Base-by-base conservation (phyloP, 2,888 invertebrate species). In the Meteorus colon region DNA sequence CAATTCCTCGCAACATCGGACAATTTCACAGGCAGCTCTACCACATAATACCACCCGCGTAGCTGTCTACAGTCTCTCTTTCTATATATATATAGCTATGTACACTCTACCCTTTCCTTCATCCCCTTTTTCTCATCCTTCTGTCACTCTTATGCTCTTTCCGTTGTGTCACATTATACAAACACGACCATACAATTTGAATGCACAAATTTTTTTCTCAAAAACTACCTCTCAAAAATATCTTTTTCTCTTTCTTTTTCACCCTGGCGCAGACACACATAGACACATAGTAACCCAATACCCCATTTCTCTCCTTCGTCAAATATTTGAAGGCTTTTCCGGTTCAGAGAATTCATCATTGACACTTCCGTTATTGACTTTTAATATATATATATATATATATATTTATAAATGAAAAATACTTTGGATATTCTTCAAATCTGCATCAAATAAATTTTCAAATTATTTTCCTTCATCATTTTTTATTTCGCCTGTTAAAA, bases 1-100 rank as follows among this genome's bases (percentile, higher is more conserved):
- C 71, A 55, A 77, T 69, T 77, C 66, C 71, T 76, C 78, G 73
- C 63, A 72, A 82, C 83, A 83, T 83, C 83, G 82, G 81, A 82
- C 82, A 82, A 78, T 85, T 84, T 85, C 83, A 84, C 77, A 45
- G 62, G 62, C 62, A 29, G 62, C 62, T 62, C 62, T 62, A 62
- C 29, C 12, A 29, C 10, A 55, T 55, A 55, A 55, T 55, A 55
- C 55, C 62, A 27, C 62, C 62, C 29, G 34, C 34, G 60, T 45
- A 70, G 76, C 48, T 73, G 59, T 74, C 51, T 62, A 10, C 29
- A 31, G n/a, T 31, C 45, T 34, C 55, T 19, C 55, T 6, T 19
- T 19, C 6, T 19, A 55, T 19, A 24, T 19, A 48, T n/a, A n/a
- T 48, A 48, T 48, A 48, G 24, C 24, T n/a, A n/a, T 48, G 24